Conservation (phyloP, 2,888 invertebrate genomes). For the Syritta pipiens region DNA sequence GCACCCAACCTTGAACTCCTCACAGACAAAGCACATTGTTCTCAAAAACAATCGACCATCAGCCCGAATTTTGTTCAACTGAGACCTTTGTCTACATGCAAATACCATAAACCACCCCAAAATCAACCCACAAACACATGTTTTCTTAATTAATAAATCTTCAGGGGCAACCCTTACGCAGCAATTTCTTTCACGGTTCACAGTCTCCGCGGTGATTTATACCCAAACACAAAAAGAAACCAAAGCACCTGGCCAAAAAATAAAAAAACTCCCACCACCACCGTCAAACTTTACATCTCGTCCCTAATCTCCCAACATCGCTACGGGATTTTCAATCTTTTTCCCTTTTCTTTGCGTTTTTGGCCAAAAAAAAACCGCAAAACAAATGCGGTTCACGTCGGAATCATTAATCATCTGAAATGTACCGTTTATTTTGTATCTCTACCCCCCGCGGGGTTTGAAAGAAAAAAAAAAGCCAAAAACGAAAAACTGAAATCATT, state of each 20-base stretch:
- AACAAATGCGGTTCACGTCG: conserved; percentile 47
- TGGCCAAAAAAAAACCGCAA: conserved; percentile 17
- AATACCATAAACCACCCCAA: too few relatives aligned
- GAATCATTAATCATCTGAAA: conserved; percentile 57
- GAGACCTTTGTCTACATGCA: too few relatives aligned
- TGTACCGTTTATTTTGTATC: conserved; percentile 56
- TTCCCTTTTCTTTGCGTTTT: neutral
- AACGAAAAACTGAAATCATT: neutral
- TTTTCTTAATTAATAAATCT: conserved; percentile 7
- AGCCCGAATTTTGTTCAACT: too few relatives aligned
- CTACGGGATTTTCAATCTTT: neutral
- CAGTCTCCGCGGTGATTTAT: too few relatives aligned
- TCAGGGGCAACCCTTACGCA: conserved; percentile 6
- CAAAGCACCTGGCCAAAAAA: too few relatives aligned
- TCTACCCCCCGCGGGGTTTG: conserved; percentile 1
- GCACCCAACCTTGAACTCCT: too few relatives aligned
- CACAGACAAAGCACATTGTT: too few relatives aligned
- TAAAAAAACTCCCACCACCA: too few relatives aligned
- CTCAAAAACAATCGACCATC: too few relatives aligned
- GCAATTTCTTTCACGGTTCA: neutral
- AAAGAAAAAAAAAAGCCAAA: conserved; percentile 9
- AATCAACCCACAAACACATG: conserved; percentile 7
- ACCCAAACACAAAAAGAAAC: too few relatives aligned
- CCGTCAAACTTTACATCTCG: too few relatives aligned
- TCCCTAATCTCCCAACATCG: too few relatives aligned